phyloP scores from a whole-genome alignment of 2,888 invertebrate species.

The Neoitamus cyanurus region DNA sequence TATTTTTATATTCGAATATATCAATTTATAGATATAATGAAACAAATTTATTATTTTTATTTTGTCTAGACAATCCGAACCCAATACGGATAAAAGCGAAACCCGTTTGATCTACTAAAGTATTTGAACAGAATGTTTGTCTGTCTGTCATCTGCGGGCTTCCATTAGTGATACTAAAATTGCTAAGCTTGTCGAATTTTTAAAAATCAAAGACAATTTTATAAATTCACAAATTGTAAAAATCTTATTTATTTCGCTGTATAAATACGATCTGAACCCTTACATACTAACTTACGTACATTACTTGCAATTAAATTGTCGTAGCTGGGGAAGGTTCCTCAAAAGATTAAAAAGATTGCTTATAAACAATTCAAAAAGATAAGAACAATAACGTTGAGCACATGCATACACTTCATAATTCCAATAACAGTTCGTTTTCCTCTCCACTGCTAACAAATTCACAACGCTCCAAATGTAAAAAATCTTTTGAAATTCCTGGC shows the following conservation, averaged over 20 bases:
- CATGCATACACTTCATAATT: slow-evolving; percentile 10
- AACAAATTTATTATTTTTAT: background rate
- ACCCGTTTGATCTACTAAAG: too few relatives aligned
- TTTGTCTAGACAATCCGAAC: background rate
- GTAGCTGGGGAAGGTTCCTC: slow-evolving; percentile 2
- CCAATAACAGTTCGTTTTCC: background rate
- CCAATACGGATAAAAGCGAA: too few relatives aligned
- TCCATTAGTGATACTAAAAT: too few relatives aligned
- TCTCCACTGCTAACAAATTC: background rate
- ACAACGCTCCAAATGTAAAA: background rate
- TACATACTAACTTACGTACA: slow-evolving; percentile 7
- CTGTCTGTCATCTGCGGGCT: too few relatives aligned
- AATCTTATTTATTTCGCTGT: slow-evolving; percentile 18
- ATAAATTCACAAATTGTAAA: slow-evolving; percentile 18
- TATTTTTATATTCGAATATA: background rate
- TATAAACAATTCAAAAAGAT: slow-evolving; percentile 7
- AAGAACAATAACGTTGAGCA: slow-evolving; percentile 33
- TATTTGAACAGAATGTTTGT: too few relatives aligned
- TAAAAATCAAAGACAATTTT: background rate
- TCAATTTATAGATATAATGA: background rate
- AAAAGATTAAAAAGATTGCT: background rate
- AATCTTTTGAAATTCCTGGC: background rate
- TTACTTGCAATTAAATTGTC: slow-evolving; percentile 42
- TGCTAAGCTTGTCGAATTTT: too few relatives aligned
- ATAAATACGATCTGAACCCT: slow-evolving; percentile 16